A percentile compares a stretch with the other conserved stretches of the same genome.
Evolutionary conservation across 2,888 invertebrate species (phyloP).

Genomic region (Syrphus vitripennis): DNA sequence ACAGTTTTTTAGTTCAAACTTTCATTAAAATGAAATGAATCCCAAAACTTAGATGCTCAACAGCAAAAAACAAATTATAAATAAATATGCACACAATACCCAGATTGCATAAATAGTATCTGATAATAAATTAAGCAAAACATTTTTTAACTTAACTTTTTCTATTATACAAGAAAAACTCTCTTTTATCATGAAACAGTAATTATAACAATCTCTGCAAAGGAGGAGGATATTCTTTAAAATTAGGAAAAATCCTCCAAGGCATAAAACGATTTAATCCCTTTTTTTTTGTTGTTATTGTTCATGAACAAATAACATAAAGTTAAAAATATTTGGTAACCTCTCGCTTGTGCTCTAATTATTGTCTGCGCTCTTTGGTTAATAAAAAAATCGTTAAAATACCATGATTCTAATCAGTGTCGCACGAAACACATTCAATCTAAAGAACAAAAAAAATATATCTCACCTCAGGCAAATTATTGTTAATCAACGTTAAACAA

Average conservation of each 20-base stretch:
- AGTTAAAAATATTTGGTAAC: not conserved
- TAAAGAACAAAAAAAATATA: not conserved
- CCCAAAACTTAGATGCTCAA: no score
- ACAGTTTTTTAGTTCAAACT: no score
- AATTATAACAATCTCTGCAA: not conserved
- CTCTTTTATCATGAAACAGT: no score
- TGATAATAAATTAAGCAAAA: not conserved
- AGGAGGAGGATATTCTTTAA: not conserved
- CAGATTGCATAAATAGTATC: not conserved
- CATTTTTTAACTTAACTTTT: not conserved
- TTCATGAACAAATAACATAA: not conserved
- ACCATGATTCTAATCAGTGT: not conserved
- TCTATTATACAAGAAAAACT: not conserved
- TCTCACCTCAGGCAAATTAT: slow-evolving; percentile 53
- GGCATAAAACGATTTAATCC: not conserved
- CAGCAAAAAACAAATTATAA: no score
- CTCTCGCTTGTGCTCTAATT: not conserved
- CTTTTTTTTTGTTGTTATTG: not conserved
- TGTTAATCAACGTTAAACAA: slow-evolving; percentile 55
- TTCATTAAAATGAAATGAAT: no score
- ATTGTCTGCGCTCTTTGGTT: not conserved
- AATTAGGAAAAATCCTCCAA: not conserved
- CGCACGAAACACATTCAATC: slow-evolving; percentile 17
- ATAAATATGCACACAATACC: not conserved
- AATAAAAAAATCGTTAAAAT: slow-evolving; percentile 39